Percentiles rank a stretch among this genome's conserved stretches.
phyloP scores from a whole-genome alignment of 2,797 vertebrate genomes.

The Eutrigla gurnardus region DNA sequence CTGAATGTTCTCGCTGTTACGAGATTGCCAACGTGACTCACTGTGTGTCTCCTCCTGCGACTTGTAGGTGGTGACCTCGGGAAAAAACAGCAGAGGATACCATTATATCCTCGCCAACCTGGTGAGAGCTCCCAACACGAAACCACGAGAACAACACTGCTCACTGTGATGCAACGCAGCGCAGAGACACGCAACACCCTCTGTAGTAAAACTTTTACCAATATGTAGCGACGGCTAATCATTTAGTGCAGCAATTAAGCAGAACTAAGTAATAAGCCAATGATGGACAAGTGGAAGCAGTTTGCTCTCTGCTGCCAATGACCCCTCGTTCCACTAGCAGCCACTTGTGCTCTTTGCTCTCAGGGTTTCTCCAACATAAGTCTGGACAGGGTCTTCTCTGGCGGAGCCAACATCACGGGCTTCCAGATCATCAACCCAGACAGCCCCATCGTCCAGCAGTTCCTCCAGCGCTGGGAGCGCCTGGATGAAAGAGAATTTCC shows the following conservation, averaged over 20 bases:
- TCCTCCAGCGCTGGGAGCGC: conserved; percentile 96
- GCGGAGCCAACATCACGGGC: conserved; percentile 96
- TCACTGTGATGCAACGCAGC: conserved; percentile 52
- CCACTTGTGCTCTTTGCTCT: conserved; percentile 55
- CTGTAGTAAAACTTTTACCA: conserved; percentile 2
- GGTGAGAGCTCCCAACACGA: conserved; percentile 85
- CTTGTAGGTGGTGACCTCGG: conserved; percentile 91
- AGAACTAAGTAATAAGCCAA: conserved; percentile 10
- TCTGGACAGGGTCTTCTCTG: conserved; percentile 93
- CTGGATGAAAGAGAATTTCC: conserved; percentile 98
- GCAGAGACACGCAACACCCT: conserved; percentile 36
- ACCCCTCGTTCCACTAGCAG: conserved; percentile 17
- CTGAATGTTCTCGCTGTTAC: conserved; percentile 48
- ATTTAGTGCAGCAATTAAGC: conserved; percentile 13
- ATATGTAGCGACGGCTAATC: conserved; percentile 9
- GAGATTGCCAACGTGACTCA: conserved; percentile 54
- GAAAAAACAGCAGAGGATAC: conserved; percentile 96
- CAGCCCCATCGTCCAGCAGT: conserved; percentile 96
- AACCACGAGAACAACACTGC: conserved; percentile 19
- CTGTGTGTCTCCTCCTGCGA: conserved; percentile 60
- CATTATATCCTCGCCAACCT: conserved; percentile 98
- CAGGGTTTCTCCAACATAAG: conserved; percentile 96
- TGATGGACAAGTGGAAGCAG: conserved; percentile 14
- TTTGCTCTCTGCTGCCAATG: conserved; percentile 33
- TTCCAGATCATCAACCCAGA: conserved; percentile 98